Evolutionary conservation across 2,888 invertebrate species (phyloP), one percentile per base, ranked within the genome.

Genomic region (Cephalotes varians): DNA sequence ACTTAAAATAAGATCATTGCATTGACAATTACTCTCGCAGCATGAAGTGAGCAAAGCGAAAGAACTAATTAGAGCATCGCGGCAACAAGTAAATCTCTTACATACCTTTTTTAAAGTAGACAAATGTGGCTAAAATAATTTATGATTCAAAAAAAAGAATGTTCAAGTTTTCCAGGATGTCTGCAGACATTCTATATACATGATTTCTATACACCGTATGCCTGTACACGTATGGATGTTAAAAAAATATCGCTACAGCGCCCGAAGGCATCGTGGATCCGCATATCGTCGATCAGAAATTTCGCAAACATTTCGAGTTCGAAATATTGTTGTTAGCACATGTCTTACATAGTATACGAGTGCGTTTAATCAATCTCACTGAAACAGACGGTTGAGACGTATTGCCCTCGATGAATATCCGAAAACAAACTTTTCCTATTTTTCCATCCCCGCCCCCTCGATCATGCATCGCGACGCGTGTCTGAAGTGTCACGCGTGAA

Each of bases 401-500:
- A 49, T 69, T 71, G 34, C 37, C 56, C n/a, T 79, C 72, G 25
- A 67, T 69, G 47, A 71, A 69, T 79, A 79, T 47, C 34, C 58
- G 12, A 71, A 73, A 51, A 72, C 37, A 73, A 80, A 80, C 74
- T 80, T 73, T 74, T 18, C 34, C 56, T 73, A 37, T 80, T 76
- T 71, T 62, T 25, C 54, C 28, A 44, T 47, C 51, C 64, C 25
- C 44, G 7, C 4, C 31, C 21, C 15, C n/a, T 81, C 51, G 54
- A 25, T 67, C 49, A 21, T 58, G 62, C 49, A 25, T 60, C 79
- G 47, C 37, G 47, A 72, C 79, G 82, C 64, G 64, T 65, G 85
- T 84, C 81, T 83, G 51, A 74, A 69, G 71, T 73, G 82, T 82
- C 83, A 80, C 47, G 80, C 81, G 76, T 81, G 84, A 82, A 79